Evolutionary conservation across 2,113 vertebrate species (phyloP).

Genomic region (Myotis yumanensis): DNA sequence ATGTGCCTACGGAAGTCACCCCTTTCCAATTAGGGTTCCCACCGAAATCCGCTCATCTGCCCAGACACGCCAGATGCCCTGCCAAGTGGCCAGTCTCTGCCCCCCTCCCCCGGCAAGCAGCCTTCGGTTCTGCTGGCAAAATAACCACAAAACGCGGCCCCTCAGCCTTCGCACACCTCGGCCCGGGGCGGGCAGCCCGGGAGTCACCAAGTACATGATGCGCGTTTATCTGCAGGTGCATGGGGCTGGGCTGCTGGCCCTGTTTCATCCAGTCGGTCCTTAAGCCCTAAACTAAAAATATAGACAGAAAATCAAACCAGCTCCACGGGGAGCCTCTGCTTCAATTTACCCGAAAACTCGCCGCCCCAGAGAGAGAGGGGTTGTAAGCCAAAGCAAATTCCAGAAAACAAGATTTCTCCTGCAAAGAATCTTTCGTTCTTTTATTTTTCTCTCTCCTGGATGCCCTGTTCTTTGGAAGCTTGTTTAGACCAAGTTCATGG

Average conservation of each 20-base stretch:
- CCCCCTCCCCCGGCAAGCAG: no score
- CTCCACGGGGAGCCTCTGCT: background rate
- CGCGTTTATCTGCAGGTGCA: background rate
- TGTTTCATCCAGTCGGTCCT: background rate
- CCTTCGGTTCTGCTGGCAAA: background rate
- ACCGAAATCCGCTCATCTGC: conserved; percentile 27
- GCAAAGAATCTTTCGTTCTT: background rate
- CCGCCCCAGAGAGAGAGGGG: background rate
- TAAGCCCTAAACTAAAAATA: no score
- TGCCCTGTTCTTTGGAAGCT: no score
- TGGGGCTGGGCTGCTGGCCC: background rate
- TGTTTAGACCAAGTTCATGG: no score
- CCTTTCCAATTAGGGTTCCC: background rate
- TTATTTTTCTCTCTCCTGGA: no score
- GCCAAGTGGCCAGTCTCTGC: background rate
- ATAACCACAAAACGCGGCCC: background rate
- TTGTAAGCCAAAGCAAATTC: background rate
- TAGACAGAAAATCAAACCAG: background rate
- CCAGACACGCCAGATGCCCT: background rate
- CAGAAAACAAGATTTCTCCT: background rate
- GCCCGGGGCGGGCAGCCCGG: background rate
- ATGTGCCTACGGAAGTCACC: background rate
- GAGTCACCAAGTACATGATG: background rate
- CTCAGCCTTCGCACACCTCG: no score
- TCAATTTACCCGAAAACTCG: background rate